Conservation (phyloP, 2,797 vertebrate genomes). For the Galagoides demidoff region DNA sequence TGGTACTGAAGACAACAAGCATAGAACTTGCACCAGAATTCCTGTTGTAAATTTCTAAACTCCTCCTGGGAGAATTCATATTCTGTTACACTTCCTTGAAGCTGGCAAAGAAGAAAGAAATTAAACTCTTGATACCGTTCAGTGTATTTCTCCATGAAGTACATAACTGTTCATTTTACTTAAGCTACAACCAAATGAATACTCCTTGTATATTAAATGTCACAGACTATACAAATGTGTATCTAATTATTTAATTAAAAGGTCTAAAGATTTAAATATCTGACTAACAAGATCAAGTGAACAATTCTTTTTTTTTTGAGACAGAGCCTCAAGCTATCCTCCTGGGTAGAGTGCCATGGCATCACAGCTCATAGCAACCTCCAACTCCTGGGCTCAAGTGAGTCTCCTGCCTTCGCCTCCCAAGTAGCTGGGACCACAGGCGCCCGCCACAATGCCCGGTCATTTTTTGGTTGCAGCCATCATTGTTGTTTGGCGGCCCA, state of each 20-base stretch:
- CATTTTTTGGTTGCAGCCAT: too few relatives aligned
- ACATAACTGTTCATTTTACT: not conserved
- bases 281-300: not conserved
- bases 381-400: too few relatives aligned
- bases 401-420: too few relatives aligned
- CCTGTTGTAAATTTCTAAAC: constrained; percentile 95
- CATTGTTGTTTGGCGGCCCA: too few relatives aligned
- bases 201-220: not conserved
- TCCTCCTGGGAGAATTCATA: constrained; percentile 96
- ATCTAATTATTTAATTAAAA: constrained; percentile 19
- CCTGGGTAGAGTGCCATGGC: too few relatives aligned
- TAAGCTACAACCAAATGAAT: not conserved
- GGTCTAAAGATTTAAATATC: not conserved
- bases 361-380: too few relatives aligned
- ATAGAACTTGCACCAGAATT: constrained; percentile 98
- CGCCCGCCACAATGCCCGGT: too few relatives aligned
- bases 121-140: not conserved
- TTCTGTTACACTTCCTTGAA: constrained; percentile 94
- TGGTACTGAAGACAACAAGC: constrained; percentile 97
- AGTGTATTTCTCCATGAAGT: not conserved
- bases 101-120: constrained; percentile 82
- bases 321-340: too few relatives aligned
- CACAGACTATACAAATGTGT: not conserved
- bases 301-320: too few relatives aligned
- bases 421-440: too few relatives aligned